Evolutionary conservation across 2,113 vertebrate species (phyloP).

Genomic region (Seriola aureovittata): DNA sequence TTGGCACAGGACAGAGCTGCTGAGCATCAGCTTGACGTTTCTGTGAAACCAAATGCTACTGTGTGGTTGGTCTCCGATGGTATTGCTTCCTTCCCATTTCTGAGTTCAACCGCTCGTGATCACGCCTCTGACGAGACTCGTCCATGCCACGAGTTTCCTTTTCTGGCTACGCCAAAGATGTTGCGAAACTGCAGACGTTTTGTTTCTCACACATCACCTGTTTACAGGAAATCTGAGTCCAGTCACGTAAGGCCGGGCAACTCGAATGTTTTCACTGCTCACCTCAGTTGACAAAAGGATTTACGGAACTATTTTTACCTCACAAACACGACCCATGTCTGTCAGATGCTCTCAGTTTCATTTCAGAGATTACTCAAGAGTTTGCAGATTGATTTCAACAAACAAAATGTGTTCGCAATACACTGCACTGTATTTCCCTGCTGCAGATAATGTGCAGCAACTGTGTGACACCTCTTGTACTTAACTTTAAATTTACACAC

Average conservation of each 20-base stretch:
- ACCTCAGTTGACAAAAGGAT: constrained; percentile 48
- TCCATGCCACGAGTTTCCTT: constrained; percentile 59
- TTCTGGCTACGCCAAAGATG: constrained; percentile 31
- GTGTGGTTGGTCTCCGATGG: constrained; percentile 55
- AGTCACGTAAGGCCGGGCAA: background rate
- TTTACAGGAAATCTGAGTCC: constrained; percentile 73
- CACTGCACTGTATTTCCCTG: background rate
- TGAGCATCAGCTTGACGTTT: constrained; percentile 34
- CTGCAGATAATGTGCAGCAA: constrained; percentile 15
- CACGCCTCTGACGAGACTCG: constrained; percentile 26
- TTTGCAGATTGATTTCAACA: constrained; percentile 38
- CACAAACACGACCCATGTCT: constrained; percentile 18
- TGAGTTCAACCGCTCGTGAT: constrained; percentile 38
- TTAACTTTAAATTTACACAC: constrained; percentile 38
- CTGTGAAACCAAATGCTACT: constrained; percentile 46
- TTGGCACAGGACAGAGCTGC: constrained; percentile 8
- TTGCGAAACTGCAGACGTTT: constrained; percentile 35
- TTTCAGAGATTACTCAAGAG: constrained; percentile 43
- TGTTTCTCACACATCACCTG: constrained; percentile 63
- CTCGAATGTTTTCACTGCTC: constrained; percentile 42
- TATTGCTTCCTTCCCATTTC: constrained; percentile 75
- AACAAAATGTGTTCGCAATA: constrained; percentile 11
- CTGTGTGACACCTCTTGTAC: constrained; percentile 16
- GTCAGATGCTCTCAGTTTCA: constrained; percentile 59
- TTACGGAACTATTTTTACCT: constrained; percentile 70